Evolutionary conservation across 2,113 vertebrate genomes (phyloP), one percentile per base, ranked within the genome.

Genomic region (Eupsittula cactorum): DNA sequence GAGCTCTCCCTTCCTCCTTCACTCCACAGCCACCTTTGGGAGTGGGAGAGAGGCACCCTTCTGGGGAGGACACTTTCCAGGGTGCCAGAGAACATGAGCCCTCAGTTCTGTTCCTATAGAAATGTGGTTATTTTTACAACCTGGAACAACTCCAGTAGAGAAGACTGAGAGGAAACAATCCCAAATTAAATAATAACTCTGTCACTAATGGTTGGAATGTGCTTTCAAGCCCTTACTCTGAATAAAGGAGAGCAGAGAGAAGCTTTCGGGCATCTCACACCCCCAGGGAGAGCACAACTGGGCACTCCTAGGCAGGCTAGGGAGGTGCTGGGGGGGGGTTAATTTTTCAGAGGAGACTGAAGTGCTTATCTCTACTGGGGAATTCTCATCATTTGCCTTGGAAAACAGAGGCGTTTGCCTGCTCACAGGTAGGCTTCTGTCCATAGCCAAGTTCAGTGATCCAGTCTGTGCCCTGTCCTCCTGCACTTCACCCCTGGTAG

Each of bases 271-370:
- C 52, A 60, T 60, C 63, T 59, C 53, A 13, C 21, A 27, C 69
- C 44, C 16, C 25, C 23, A 27, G 71, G 49, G 39, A 70, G 42
- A 42, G 20, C 47, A 20, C 33, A 74, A 10, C 60, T 74, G 55
- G 49, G 33, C 62, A 7, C 57, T 64, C 49, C 31, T 33, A 8
- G 35, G n/a, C 41, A 64, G 53, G 73, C 24, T n/a, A 14, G 1
- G 1, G 18, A 18, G 4, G 15, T 75, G n/a, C 62, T 44, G 57
- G 24, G 35, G 2, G 2, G 1, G 1, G 9, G 33, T 74, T 47
- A 19, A 10, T 65, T 86, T 79, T 78, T 79, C 14, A 24, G 53
- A 33, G 47, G 65, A 53, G 50, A n/a, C 33, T 59, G 49, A 82
- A 68, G 37, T 35, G 60, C 33, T 86, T 60, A 20, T 8, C 13